Conservation (phyloP, 2,888 invertebrate genomes). For the Ornithoptera alexandrae region DNA sequence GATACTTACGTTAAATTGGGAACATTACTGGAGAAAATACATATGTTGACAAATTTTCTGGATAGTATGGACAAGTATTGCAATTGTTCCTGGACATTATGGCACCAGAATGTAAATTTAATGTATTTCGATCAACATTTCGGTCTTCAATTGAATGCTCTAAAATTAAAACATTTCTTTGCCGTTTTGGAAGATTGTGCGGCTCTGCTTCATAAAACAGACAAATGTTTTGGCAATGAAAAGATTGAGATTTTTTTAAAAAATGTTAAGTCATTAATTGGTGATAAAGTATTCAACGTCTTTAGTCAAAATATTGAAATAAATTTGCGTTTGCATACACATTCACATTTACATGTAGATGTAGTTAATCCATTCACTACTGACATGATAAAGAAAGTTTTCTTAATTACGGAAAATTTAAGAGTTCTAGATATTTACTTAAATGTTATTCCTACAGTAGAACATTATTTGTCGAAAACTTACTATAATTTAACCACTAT, state of each 20-base stretch:
- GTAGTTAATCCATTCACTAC: conserved; percentile 86
- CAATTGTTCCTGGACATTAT: conserved; percentile 88
- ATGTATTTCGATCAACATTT: conserved; percentile 88
- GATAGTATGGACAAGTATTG: conserved; percentile 80
- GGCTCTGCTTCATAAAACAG: conserved; percentile 57
- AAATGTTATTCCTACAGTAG: conserved; percentile 85
- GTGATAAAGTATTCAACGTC: conserved; percentile 82
- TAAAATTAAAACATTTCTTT: conserved; percentile 78
- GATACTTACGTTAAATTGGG: conserved; percentile 83
- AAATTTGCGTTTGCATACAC: conserved; percentile 94
- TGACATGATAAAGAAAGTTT: conserved; percentile 82
- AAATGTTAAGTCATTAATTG: conserved; percentile 66
- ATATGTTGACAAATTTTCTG: conserved; percentile 81
- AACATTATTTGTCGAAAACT: conserved; percentile 94
- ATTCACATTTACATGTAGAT: conserved; percentile 91
- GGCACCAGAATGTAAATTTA: conserved; percentile 88
- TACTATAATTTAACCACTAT: conserved; percentile 99
- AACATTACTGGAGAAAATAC: conserved; percentile 82
- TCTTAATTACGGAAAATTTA: conserved; percentile 80
- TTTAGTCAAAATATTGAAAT: conserved; percentile 94
- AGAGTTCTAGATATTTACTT: conserved; percentile 79
- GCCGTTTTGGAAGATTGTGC: conserved; percentile 71
- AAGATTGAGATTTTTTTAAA: conserved; percentile 60
- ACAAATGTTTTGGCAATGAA: conserved; percentile 48
- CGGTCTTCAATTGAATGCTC: conserved; percentile 82